Evolutionary conservation across 2,888 invertebrate genomes (phyloP), one percentile per base, ranked within the genome.

Genomic region (Leucoma salicis): DNA sequence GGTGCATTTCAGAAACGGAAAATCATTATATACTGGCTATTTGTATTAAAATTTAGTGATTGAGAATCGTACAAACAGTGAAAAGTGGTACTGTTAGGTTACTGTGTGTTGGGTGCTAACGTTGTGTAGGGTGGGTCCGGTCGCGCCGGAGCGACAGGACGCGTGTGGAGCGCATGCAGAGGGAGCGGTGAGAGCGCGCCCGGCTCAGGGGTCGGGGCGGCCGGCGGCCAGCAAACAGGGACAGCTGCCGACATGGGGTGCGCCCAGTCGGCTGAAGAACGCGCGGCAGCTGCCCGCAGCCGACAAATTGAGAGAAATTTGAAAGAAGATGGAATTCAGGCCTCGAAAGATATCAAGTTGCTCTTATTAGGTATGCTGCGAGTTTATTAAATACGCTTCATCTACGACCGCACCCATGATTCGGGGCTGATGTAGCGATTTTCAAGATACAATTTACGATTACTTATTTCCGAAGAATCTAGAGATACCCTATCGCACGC

Each of bases 221-320:
- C 86, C 80, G 83, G 83, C 82, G 83, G 86, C 81, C 78, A 78
- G 84, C 82, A 78, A 75, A 71, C 74, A 78, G 74, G 74, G 81
- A 90, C 86, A 84, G 83, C 88, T 78, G 83, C 90, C 88, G 88
- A 82, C 81, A 99, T 99, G 99, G 99, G 99, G 92, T 99, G 99
- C 93, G 97, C 99, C 90, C 97, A 99, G 95, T 99, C 98, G 91
- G 98, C 99, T 73, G 99, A 99, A 91, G 99, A 99, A 92, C 94
- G 99, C 91, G 97, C 97, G 82, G 99, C 99, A 78, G 94, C 97
- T 89, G 99, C 98, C 90, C 94, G 99, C 87, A 98, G 97, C 92
- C 96, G 97, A 91, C 95, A 96, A 89, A 99, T 99, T 80, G 99
- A 99, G 91, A 97, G 96, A 90, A 96, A 97, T 88, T 92, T 99